Evolutionary conservation across 2,888 invertebrate species (phyloP).

Genomic region (Drosophila acutilabella): DNA sequence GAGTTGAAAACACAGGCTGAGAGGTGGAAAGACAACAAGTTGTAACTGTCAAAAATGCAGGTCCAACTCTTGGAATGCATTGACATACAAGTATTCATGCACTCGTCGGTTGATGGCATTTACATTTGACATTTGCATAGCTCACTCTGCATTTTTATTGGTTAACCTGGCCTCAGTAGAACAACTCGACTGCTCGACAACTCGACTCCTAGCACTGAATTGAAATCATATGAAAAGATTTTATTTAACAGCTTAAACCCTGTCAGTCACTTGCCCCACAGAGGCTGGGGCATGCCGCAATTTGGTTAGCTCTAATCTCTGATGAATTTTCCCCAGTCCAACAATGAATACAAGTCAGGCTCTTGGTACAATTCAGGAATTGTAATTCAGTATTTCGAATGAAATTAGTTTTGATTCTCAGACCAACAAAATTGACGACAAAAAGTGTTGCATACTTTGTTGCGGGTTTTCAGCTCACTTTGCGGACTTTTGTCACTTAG

Average conservation of each 20-base stretch:
- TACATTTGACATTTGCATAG: conserved; percentile 74
- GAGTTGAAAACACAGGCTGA: background rate
- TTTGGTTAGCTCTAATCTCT: conserved; percentile 41
- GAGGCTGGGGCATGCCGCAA: conserved; percentile 17
- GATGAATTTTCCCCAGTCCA: conserved; percentile 20
- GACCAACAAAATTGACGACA: conserved; percentile 3
- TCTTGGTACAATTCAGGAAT: conserved; percentile 8
- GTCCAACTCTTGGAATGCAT: conserved; percentile 61
- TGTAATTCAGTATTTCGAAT: conserved; percentile 47
- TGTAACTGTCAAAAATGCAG: conserved; percentile 72
- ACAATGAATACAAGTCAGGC: background rate
- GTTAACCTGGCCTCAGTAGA: conserved; percentile 39
- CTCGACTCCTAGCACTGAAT: background rate
- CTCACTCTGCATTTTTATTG: conserved; percentile 71
- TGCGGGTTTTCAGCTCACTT: conserved; percentile 44
- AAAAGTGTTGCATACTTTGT: conserved; percentile 57
- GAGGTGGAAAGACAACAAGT: conserved; percentile 49
- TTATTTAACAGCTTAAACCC: conserved; percentile 65
- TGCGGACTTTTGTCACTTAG: conserved; percentile 47
- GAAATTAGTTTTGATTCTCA: conserved; percentile 68
- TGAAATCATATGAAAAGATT: conserved; percentile 51
- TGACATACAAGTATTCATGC: conserved; percentile 68
- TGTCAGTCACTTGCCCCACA: conserved; percentile 28
- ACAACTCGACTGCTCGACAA: conserved; percentile 12
- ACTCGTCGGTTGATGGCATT: conserved; percentile 60